Evolutionary conservation across 2,888 invertebrate species (phyloP), one percentile per base, ranked within the genome.

Genomic region (Onchidella celtica): DNA sequence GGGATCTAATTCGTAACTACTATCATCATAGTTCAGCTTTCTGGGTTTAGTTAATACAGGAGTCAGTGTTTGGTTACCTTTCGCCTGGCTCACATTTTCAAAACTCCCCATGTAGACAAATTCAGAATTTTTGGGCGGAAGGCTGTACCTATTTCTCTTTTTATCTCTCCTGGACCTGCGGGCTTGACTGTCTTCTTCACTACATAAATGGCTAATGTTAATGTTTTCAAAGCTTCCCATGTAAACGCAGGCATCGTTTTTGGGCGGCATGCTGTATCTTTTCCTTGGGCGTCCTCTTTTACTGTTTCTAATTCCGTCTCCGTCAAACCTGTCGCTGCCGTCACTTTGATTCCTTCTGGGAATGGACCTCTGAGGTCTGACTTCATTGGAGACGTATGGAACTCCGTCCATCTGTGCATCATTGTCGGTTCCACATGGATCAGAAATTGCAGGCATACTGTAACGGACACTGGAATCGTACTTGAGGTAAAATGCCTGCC

Each of bases 201-300:
- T n/a, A n/a, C n/a, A n/a, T n/a, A n/a, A n/a, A n/a, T n/a, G n/a
- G n/a, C n/a, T n/a, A n/a, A n/a, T n/a, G 66, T 27, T 66, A 34
- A 79, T 0, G n/a, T 79, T 79, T n/a, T 79, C 79, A 29, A 72
- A 66, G 36, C 79, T 79, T n/a, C 79, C 79, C 79, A 79, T 79
- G 66, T 79, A 79, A 4, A 79, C 66, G 27, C 24, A 79, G 9
- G 63, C 55, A 21, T 73, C 66, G 57, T 79, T 79, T 21, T 73
- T 66, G 0, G 57, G 57, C 0, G 79, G 79, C 32, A 74, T 63
- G 55, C 79, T 79, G 66, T 79, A 79, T 6, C 79, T 40, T 17
- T 72, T 61, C 47, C 47, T 47, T 17, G 47, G 17, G 6, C 47
- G 47, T 17, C 47, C 47, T 47, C 47, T 47, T 47, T 47, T 47